phyloP scores from a whole-genome alignment of 2,888 invertebrate genomes.

The Trissolcus japonicus region DNA sequence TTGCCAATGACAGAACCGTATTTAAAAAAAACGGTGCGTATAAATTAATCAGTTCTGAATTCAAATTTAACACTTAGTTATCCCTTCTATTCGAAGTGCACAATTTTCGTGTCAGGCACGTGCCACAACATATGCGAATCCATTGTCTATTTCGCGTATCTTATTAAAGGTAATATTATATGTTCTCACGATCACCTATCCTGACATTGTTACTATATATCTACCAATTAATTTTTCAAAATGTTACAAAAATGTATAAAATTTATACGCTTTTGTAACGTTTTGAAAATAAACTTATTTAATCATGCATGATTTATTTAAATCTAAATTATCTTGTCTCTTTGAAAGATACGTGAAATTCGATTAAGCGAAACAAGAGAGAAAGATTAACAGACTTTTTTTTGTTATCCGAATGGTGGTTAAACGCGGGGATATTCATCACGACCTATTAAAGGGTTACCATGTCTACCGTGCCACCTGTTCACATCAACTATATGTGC shows the following conservation, averaged over 20 bases:
- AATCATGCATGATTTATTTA: not conserved
- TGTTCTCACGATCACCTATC: conserved; percentile 53
- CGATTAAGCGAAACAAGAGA: conserved; percentile 31
- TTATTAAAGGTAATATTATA: conserved; percentile 52
- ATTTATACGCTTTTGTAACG: no score
- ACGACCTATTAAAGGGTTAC: conserved; percentile 54
- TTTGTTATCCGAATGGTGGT: conserved; percentile 23
- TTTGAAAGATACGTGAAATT: conserved; percentile 10
- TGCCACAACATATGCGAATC: conserved; percentile 59
- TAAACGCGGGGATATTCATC: conserved; percentile 42
- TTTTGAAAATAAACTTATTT: no score
- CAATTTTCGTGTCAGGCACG: conserved; percentile 60
- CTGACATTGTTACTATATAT: conserved; percentile 21
- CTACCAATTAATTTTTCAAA: no score
- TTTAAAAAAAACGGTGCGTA: no score
- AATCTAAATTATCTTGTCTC: conserved; percentile 28
- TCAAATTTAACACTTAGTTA: conserved; percentile 37
- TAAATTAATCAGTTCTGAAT: not conserved
- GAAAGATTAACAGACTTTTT: conserved; percentile 27
- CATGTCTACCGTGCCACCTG: conserved; percentile 53
- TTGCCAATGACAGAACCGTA: no score
- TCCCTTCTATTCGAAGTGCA: conserved; percentile 45
- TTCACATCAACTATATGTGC: conserved; percentile 33
- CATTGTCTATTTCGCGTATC: conserved; percentile 51
- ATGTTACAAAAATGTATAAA: no score